Base-by-base conservation (phyloP, 1,140 invertebrate genomes). In the Heliothis virescens region DNA sequence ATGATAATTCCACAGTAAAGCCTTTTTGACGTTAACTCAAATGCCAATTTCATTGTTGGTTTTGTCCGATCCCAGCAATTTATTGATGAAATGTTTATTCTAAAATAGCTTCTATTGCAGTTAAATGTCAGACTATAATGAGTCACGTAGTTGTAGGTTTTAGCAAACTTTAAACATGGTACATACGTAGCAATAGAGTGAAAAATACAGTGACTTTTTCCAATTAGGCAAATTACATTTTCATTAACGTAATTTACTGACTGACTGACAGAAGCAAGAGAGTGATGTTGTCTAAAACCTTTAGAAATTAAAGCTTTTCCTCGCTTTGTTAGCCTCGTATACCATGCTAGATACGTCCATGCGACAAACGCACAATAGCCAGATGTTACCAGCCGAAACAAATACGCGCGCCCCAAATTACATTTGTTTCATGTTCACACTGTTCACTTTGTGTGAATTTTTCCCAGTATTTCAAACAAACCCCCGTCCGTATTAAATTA, bases 381-480 rank as follows among this genome's bases (percentile, higher is more conserved):
- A 72, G 69, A 72, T 55, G 69, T 53, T 72, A 9, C 26, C 69
- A 72, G 41, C 52, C 47, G 69, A 50, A 72, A 72, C 69, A 72
- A 72, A 72, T 55, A 72, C 52, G 52, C 69, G 55, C 52, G 50
- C 69, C 69, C 69, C 55, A 72, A 72, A 72, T 72, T 72, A 72
- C 69, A 72, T 72, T 72, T 72, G 50, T 72, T 67, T 72, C 50
- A 57, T 72, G 69, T 72, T 72, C 69, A 72, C 69, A 57, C 52
- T 55, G n/a, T 55, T 34, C 67, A 15, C 50, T 72, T 50, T 57
- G 29, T 57, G 29, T 55, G 69, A 72, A 57, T 72, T 72, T 69
- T 72, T 16, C 50, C 47, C 16, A 48, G 26, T 67, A 50, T 67
- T 50, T 50, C 69, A 57, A 55, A 53, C 21, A 72, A 72, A 47